Evolutionary conservation across 1,140 invertebrate species (phyloP), one percentile per base, ranked within the genome.

Genomic region (Cecropterus lyciades): DNA sequence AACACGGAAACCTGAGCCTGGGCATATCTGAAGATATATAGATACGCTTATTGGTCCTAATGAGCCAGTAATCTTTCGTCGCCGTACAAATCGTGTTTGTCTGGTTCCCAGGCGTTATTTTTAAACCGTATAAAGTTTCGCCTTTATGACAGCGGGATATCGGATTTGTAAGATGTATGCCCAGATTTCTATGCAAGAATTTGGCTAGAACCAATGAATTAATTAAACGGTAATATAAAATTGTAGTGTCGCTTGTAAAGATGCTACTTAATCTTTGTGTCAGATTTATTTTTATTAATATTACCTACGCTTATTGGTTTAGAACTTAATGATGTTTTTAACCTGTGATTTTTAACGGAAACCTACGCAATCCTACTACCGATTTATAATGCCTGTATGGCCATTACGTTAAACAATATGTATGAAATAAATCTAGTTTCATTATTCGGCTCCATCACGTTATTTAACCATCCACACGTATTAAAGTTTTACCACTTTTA

Each of bases 191-290:
- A 60, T 60, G 56, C 27, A 59, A 59, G 55, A 59, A 59, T 59
- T 59, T 59, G 55, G 55, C 55, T 33, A 59, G 6, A 17, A 16
- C 20, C 13, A 46, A 60, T 37, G 24, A 60, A 60, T 60, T 48
- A 60, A 48, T 48, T 16, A 60, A 48, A 15, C 13, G 13, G n/a
- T 17, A 0, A 27, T 45, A 45, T 57, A 10, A 48, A 60, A 48
- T 60, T n/a, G 14, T 60, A 33, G 56, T 48, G 20, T 48, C n/a
- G 43, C 20, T 24, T 17, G 13, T 48, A 37, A 60, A 17, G 3
- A 27, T 15, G 56, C 27, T 37, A 60, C 27, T 48, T 46, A 60
- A 60, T 60, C 43, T 60, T 59, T 48, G 24, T 60, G 43, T 60
- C 33, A 16, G 46, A 60, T 33, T 16, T 60, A 60, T 60, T 17